Conservation (phyloP, 2,113 vertebrate genomes). For the Recurvirostra avosetta region DNA sequence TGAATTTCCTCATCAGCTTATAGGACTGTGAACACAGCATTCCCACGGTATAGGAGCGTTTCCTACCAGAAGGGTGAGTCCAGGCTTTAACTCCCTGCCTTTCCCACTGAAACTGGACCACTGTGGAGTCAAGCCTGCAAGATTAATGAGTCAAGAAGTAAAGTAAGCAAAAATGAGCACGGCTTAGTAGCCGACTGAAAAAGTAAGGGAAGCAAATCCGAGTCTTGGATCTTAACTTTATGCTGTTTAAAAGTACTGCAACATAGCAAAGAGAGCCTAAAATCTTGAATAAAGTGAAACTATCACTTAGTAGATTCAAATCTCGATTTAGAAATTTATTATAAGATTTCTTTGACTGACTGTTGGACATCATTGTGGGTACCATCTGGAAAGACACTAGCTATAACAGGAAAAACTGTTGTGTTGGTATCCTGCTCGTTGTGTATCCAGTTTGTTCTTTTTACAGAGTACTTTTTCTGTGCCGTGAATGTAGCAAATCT, state of each 20-base stretch:
- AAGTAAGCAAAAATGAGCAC: not conserved
- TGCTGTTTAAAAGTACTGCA: not conserved
- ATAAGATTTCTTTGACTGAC: not conserved
- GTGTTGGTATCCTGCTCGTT: not conserved
- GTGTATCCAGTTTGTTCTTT: not conserved
- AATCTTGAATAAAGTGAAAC: not conserved
- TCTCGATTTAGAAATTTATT: not conserved
- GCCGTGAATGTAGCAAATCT: not conserved
- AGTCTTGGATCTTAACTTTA: not conserved
- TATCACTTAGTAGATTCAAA: not conserved
- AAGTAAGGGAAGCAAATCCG: not conserved
- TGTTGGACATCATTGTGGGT: not conserved
- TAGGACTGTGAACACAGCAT: not conserved
- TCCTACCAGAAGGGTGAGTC: not conserved
- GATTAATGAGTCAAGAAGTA: not conserved
- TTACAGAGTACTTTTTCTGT: not conserved
- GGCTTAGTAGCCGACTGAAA: not conserved
- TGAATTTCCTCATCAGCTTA: not conserved
- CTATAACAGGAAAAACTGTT: not conserved
- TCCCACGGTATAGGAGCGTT: not conserved
- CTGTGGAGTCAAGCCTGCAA: not conserved
- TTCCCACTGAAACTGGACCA: not conserved
- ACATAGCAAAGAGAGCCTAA: not conserved
- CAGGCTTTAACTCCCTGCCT: not conserved
- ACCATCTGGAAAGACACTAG: not conserved